phyloP scores from a whole-genome alignment of 2,888 invertebrate genomes.

The Argyresthia goedartella region DNA sequence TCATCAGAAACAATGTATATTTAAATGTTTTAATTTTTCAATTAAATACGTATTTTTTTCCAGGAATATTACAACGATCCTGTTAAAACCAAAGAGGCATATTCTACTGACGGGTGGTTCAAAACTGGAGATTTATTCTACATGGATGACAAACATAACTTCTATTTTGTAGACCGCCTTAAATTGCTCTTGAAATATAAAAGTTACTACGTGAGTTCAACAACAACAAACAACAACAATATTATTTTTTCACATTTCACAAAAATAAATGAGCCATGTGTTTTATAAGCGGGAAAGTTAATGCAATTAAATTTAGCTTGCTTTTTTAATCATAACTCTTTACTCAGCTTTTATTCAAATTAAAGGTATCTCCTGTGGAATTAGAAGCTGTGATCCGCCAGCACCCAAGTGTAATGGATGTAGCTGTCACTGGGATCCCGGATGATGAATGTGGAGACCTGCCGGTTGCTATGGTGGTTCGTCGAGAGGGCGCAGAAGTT shows the following conservation, averaged over 20 bases:
- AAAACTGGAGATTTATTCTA: conserved; percentile 65
- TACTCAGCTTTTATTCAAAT: too few relatives aligned
- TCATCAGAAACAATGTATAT: background rate
- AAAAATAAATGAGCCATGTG: too few relatives aligned
- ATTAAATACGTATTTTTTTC: background rate
- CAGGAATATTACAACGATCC: conserved; percentile 54
- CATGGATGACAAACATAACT: conserved; percentile 56
- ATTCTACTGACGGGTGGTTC: conserved; percentile 56
- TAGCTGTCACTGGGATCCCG: conserved; percentile 7
- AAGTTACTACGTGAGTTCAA: conserved; percentile 45
- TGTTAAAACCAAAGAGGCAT: conserved; percentile 42
- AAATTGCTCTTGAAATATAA: conserved; percentile 65
- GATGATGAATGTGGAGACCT: conserved; percentile 8
- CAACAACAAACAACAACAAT: background rate
- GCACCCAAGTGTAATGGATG: conserved; percentile 7
- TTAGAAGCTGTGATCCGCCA: conserved; percentile 8
- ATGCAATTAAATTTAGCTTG: too few relatives aligned
- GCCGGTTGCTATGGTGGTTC: conserved; percentile 7
- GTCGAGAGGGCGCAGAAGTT: background rate
- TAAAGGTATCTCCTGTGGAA: conserved; percentile 9
- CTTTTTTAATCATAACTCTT: too few relatives aligned
- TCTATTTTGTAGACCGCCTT: conserved; percentile 60
- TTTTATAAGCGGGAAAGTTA: too few relatives aligned
- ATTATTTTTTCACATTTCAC: too few relatives aligned
- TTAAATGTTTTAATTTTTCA: background rate